Evolutionary conservation across 2,888 invertebrate genomes (phyloP).

Genomic region (Melinaea marsaeus): DNA sequence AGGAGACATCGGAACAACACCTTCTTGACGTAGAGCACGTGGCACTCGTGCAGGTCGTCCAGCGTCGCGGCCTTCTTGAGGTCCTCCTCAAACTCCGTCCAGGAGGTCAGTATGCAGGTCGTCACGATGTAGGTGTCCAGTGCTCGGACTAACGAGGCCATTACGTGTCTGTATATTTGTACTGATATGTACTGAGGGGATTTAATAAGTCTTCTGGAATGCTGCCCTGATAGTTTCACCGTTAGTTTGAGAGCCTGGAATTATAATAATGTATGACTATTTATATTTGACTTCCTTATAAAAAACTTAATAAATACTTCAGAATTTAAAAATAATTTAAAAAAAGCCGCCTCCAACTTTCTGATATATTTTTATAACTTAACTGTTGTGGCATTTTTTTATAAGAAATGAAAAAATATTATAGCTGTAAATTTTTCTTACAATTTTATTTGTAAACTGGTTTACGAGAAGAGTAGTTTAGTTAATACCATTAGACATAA

Average conservation of each 20-base stretch:
- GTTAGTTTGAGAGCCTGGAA: constrained; percentile 79
- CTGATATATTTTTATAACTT: no score
- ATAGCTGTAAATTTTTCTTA: no score
- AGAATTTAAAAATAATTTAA: no score
- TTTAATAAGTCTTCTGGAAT: constrained; percentile 67
- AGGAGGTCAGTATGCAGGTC: constrained; percentile 85
- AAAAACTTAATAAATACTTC: no score
- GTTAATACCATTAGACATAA: no score
- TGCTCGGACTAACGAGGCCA: constrained; percentile 86
- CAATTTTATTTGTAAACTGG: no score
- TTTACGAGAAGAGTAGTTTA: no score
- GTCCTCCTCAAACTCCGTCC: constrained; percentile 85
- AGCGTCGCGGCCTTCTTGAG: constrained; percentile 81
- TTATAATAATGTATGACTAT: not conserved
- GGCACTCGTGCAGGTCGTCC: constrained; percentile 84
- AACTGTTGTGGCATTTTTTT: no score
- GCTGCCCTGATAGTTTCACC: constrained; percentile 69
- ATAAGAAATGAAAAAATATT: no score
- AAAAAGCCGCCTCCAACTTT: no score
- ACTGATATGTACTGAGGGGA: constrained; percentile 84
- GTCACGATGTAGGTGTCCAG: constrained; percentile 87
- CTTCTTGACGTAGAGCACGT: constrained; percentile 85
- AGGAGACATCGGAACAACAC: constrained; percentile 85
- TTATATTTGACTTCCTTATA: no score
- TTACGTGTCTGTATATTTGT: constrained; percentile 84